These are phyloP conservation scores for Macrophya annulata DNA, from an alignment of 2,888 invertebrate species.

Conservation along the genomic window DNA sequence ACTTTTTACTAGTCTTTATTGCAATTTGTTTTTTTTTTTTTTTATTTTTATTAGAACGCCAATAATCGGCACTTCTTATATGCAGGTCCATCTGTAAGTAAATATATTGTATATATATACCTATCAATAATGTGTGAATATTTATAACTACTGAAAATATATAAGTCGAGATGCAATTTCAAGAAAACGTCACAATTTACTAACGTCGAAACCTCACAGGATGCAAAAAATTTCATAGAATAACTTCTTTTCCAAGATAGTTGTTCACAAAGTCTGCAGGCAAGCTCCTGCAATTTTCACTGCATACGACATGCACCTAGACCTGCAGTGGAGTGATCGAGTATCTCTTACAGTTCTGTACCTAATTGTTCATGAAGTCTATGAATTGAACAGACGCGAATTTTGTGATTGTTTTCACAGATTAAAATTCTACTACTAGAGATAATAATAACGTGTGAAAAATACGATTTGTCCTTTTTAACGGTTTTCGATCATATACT, in stretches of 20 bases:
- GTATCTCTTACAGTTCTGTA: conserved; percentile 15
- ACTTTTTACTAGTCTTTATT: neutral
- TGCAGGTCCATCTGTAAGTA: too few species aligned
- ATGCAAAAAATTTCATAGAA: neutral
- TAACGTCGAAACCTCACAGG: neutral
- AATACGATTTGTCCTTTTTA: too few species aligned
- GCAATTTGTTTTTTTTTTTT: neutral
- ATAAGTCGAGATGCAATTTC: conserved; percentile 10
- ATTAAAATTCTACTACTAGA: neutral
- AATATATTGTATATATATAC: neutral
- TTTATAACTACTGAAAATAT: neutral
- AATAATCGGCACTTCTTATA: neutral
- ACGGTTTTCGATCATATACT: neutral
- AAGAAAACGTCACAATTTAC: neutral
- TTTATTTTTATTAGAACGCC: neutral
- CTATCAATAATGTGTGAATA: neutral
- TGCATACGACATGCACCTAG: neutral
- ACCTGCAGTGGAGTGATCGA: neutral
- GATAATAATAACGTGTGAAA: neutral
- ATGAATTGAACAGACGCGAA: neutral
- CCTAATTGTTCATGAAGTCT: neutral
- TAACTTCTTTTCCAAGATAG: neutral
- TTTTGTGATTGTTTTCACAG: neutral
- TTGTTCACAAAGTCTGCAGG: neutral
- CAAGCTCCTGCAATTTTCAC: neutral